Base-by-base conservation (phyloP, 2,797 vertebrate species). In the Streptopelia turtur region DNA sequence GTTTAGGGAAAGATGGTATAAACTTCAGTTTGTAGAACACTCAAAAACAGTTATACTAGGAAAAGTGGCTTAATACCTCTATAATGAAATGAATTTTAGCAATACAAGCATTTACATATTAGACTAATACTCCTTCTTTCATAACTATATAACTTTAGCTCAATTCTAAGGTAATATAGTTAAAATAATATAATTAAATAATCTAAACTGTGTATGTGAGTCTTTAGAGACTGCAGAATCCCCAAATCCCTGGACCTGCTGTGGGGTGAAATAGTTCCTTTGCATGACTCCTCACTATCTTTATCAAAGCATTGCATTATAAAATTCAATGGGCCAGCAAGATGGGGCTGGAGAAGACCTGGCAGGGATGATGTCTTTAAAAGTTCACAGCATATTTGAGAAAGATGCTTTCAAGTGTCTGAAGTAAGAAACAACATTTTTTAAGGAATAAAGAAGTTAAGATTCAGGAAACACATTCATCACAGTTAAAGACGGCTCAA, bases 21-120 rank as follows among this genome's bases (percentile, higher is more conserved):
- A 50, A 27, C 13, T 47, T 75, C 28, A 31, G 60, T 33, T 49
- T 52, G 43, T 63, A 30, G 33, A 63, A 33, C 4, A 2, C 14
- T 53, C n/a, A 1, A 0, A 37, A 68, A 35, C 14, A 50, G n/a
- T 55, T 71, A 43, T 11, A 52, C n/a, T 0, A 0, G 47, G 33
- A 35, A 65, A 60, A 65, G 16, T 61, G 45, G 12, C 8, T 64
- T 71, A 53, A 21, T 71, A 47, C 10, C 11, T n/a, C 6, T 43
- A 15, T 47, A 23, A 93, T 70, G 4, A 59, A 86, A 52, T 69
- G 43, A 65, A 39, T 76, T 31, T 21, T 61, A 76, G 63, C 35
- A 78, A 31, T 37, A 39, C 53, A 63, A 78, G 63, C n/a, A 50
- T 1, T 3, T 83, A n/a, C 1, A 4, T 35, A 23, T 78, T 78